phyloP scores from a whole-genome alignment of 1,140 invertebrate genomes.

The Macrostomum lignano region DNA sequence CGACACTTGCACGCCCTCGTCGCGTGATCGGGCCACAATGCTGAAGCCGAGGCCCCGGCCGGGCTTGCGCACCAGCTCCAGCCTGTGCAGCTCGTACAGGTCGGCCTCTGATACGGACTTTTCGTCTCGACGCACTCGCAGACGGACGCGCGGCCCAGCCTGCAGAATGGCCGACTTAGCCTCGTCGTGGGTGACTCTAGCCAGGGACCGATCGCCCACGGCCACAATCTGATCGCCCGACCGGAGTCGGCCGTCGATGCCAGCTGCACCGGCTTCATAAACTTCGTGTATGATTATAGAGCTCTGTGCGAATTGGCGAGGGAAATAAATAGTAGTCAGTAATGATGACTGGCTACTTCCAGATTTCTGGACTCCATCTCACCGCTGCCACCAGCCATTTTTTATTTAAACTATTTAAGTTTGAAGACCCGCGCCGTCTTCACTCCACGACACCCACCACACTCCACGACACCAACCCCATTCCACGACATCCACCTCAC shows the following conservation, averaged over 20 bases:
- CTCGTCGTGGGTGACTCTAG: not conserved
- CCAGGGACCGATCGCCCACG: slow-evolving; percentile 25
- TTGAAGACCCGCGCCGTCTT: too few species aligned
- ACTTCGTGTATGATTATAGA: slow-evolving; percentile 66
- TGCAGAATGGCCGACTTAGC: slow-evolving; percentile 23
- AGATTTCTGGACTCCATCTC: slow-evolving; percentile 4
- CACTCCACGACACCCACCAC: too few species aligned
- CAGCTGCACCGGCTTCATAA: slow-evolving; percentile 56
- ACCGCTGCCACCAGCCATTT: not conserved
- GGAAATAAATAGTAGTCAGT: not conserved
- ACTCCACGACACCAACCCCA: too few species aligned
- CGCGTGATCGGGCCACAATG: slow-evolving; percentile 53
- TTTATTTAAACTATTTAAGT: too few species aligned
- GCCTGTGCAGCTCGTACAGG: slow-evolving; percentile 48
- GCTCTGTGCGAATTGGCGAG: slow-evolving; percentile 34
- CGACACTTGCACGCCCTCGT: slow-evolving; percentile 63
- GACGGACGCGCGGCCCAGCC: slow-evolving; percentile 40
- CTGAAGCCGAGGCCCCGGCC: slow-evolving; percentile 69
- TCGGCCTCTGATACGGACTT: slow-evolving; percentile 33
- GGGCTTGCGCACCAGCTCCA: slow-evolving; percentile 63
- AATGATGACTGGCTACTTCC: too few species aligned
- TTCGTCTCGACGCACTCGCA: slow-evolving; percentile 54
- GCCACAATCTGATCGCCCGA: slow-evolving; percentile 73
- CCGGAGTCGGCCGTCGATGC: slow-evolving; percentile 56
- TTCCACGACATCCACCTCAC: too few species aligned